phyloP scores from a whole-genome alignment of 1,140 invertebrate species.

The Paraescarpia echinospica region DNA sequence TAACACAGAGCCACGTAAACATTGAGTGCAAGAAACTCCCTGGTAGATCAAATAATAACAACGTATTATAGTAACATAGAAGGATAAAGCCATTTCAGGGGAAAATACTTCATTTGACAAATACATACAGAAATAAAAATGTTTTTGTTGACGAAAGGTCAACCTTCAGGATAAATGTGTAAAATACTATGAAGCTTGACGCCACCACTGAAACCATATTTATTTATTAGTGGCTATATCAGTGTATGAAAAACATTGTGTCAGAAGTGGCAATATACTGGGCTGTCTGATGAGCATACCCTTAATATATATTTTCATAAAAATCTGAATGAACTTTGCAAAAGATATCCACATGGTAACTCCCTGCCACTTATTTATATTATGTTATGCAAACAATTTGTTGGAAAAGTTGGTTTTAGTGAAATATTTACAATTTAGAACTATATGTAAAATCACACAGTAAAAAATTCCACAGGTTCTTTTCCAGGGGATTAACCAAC shows the following conservation, averaged over 20 bases:
- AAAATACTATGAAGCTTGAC: not conserved
- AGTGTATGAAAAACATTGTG: not conserved
- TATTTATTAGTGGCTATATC: not conserved
- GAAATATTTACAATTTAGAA: too few species aligned
- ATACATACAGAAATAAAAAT: not conserved
- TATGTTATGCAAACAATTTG: too few species aligned
- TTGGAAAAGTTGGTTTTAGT: too few species aligned
- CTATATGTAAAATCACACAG: too few species aligned
- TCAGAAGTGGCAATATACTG: not conserved
- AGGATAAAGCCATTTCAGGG: slow-evolving; percentile 81
- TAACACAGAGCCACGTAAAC: slow-evolving; percentile 97
- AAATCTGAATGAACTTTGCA: too few species aligned
- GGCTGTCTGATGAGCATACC: too few species aligned
- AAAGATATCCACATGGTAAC: too few species aligned
- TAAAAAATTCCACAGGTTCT: too few species aligned
- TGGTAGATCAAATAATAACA: slow-evolving; percentile 58
- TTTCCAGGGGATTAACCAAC: too few species aligned
- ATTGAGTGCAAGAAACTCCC: slow-evolving; percentile 90
- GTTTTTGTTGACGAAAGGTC: not conserved
- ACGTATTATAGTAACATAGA: not conserved
- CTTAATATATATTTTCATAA: too few species aligned
- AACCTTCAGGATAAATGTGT: not conserved
- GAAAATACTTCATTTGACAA: slow-evolving; percentile 78
- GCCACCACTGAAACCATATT: not conserved
- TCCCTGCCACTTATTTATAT: too few species aligned